Evolutionary conservation across 2,888 invertebrate genomes (phyloP), one percentile per base, ranked within the genome.

Genomic region (Acanthosepion lycidas): DNA sequence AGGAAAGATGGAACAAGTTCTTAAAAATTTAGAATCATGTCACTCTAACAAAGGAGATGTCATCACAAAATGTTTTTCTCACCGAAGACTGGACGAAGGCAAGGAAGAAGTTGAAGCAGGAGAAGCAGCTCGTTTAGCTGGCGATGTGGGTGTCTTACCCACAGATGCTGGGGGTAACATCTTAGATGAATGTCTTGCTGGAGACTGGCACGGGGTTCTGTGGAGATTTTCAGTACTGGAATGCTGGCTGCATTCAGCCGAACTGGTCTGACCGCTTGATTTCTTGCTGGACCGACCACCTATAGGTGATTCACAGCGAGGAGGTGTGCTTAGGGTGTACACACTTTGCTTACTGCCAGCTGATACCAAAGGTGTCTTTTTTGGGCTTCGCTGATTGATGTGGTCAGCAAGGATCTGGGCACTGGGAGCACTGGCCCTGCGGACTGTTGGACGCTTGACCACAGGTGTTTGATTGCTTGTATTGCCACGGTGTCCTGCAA

Each of bases 401-500:
- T 94, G 94, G 9, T 94, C 94, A 53, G 59, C 94, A 53, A 94
- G 42, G n/a, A 94, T 94, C n/a, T 64, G 55, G 42, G 42, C 55
- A 64, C 94, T 55, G 55, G 94, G 94, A 20, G 94, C 94, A 94
- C 94, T 94, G 55, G 94, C 55, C 49, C 94, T 33, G 42, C 94
- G 94, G n/a, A 53, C 64, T 53, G n/a, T 42, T 28, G 49, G 94
- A 33, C 94, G 94, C 55, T 94, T 94, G 28, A 94, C 94, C 94
- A 9, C 59, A 26, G 64, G 42, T 8, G 55, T 48, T 64, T 94
- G 94, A 18, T 51, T 33, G n/a, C 18, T 53, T 42, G 94, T 8
- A 53, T n/a, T 94, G 53, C 51, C 94, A 33, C 94, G 94, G 33
- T 94, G 94, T 15, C 94, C 94, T 94, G 55, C 9, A n/a, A 55